A percentile compares a stretch with the other conserved stretches of the same genome.
These are phyloP conservation scores for Taphrorychus bicolor DNA, from an alignment of 2,888 invertebrate species.

Conservation along the genomic window DNA sequence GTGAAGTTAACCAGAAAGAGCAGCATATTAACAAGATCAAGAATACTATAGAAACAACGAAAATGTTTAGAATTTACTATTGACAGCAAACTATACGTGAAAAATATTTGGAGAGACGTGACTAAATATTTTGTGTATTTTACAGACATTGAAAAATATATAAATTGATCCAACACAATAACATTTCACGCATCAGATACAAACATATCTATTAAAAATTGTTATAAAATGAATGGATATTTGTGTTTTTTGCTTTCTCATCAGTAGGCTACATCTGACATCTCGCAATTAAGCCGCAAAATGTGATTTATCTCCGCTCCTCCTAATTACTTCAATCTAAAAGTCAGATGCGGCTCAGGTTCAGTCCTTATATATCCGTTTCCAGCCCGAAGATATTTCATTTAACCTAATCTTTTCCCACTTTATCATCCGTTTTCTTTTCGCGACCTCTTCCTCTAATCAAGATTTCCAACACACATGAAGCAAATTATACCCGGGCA, in stretches of 20 bases:
- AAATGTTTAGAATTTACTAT: too few species aligned
- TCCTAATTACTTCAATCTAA: conserved; percentile 6
- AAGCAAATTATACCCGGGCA: conserved; percentile 32
- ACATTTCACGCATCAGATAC: too few species aligned
- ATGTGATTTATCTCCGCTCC: neutral
- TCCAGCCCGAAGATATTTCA: conserved; percentile 13
- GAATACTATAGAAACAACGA: too few species aligned
- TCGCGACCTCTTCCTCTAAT: conserved; percentile 27
- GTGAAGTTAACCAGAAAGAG: too few species aligned
- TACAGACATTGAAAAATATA: too few species aligned
- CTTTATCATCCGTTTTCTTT: conserved; percentile 32
- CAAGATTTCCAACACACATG: conserved; percentile 36
- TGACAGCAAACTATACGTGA: too few species aligned
- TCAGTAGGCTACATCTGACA: neutral
- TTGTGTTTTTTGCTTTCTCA: neutral
- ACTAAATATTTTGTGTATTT: too few species aligned
- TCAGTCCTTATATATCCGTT: neutral
- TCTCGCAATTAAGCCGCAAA: neutral
- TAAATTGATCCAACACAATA: too few species aligned
- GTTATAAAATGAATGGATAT: too few species aligned
- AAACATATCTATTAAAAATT: too few species aligned
- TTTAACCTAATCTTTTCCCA: conserved; percentile 23
- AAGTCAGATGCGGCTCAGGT: neutral
- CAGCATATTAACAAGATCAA: too few species aligned
- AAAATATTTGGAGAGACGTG: too few species aligned